phyloP scores from a whole-genome alignment of 2,797 vertebrate species.

The Halcyon leucocephala region DNA sequence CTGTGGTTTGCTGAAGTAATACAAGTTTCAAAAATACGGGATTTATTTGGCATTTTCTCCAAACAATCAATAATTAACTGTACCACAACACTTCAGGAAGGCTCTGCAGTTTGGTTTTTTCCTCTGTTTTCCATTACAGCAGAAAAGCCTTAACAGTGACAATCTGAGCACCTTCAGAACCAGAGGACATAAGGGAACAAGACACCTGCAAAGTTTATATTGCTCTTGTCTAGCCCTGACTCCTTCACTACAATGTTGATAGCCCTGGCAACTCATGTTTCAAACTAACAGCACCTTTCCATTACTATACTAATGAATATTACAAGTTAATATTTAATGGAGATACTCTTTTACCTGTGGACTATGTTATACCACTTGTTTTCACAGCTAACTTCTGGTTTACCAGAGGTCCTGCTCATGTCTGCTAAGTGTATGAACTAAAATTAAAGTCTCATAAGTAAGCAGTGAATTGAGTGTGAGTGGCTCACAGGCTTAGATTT shows the following conservation, averaged over 20 bases:
- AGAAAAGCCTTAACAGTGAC: neutral
- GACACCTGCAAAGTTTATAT: neutral
- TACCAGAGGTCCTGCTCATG: neutral
- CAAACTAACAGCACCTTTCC: neutral
- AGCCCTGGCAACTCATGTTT: neutral
- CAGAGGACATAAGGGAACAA: neutral
- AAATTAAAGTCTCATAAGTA: neutral
- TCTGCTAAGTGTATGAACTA: neutral
- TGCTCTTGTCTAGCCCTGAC: neutral
- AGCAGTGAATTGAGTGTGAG: neutral
- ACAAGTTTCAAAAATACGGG: neutral
- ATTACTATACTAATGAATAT: constrained; percentile 14
- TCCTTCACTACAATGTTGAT: neutral
- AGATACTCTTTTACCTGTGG: neutral
- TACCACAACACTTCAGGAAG: neutral
- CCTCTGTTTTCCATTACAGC: neutral
- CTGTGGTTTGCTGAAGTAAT: neutral
- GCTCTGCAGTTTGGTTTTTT: neutral
- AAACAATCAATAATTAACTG: constrained; percentile 13
- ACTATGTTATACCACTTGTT: neutral
- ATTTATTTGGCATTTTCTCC: constrained; percentile 12
- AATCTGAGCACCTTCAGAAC: neutral
- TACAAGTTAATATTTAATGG: constrained; percentile 42
- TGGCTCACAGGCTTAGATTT: neutral
- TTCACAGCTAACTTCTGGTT: neutral